A percentile compares a stretch with the other conserved stretches of the same genome.
phyloP scores from a whole-genome alignment of 1,140 invertebrate genomes.

The Melitaea cinxia region DNA sequence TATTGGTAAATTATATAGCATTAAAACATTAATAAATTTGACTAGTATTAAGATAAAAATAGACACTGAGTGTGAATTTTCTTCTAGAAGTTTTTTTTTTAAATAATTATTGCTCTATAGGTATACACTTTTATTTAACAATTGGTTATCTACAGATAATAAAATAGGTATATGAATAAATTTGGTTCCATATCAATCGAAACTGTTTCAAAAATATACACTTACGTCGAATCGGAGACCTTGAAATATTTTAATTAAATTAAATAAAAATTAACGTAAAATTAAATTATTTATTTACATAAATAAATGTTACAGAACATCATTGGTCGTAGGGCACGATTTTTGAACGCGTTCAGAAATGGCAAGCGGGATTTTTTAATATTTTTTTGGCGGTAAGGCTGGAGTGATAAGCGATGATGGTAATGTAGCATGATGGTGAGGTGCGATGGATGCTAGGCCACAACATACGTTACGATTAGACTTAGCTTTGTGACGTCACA shows the following conservation, averaged over 20 bases:
- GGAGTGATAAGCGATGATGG: conserved; percentile 69
- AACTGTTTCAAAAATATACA: conserved; percentile 53
- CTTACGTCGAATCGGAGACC: conserved; percentile 33
- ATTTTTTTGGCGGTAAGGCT: conserved; percentile 37
- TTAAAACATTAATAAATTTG: conserved; percentile 61
- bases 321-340: conserved; percentile 53
- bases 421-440: conserved; percentile 74
- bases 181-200: conserved; percentile 61
- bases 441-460: conserved; percentile 55
- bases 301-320: conserved; percentile 12
- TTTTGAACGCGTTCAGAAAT: conserved; percentile 38
- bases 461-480: conserved; percentile 72
- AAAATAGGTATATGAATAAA: conserved; percentile 49
- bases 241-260: conserved; percentile 50
- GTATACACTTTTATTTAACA: conserved; percentile 62
- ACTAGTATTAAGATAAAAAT: conserved; percentile 67
- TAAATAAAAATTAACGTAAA: conserved; percentile 33
- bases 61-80: conserved; percentile 64
- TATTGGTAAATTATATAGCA: conserved; percentile 37
- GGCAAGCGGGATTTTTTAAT: conserved; percentile 38
- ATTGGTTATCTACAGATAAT: conserved; percentile 34
- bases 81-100: conserved; percentile 61
- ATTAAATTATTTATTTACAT: conserved; percentile 62
- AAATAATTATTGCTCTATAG: conserved; percentile 75
- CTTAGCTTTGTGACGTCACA: conserved; percentile 76